phyloP scores from a whole-genome alignment of 2,888 invertebrate species.

The Cantharis nigra region DNA sequence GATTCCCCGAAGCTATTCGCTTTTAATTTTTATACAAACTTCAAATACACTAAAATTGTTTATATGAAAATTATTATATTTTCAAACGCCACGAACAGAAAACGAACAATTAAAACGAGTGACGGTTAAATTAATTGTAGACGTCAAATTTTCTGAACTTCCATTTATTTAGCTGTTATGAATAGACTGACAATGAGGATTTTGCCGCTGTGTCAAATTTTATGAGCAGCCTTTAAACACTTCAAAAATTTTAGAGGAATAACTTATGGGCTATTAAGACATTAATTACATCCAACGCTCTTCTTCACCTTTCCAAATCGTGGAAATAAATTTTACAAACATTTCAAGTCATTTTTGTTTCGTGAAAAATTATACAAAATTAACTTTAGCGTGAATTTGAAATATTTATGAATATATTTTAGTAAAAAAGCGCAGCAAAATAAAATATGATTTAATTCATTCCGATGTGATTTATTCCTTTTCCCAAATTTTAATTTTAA shows the following conservation, averaged over 20 bases:
- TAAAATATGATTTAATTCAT: neutral
- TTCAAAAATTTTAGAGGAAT: conserved; percentile 10
- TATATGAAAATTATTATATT: conserved; percentile 5
- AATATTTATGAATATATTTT: neutral
- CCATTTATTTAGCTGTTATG: conserved; percentile 23
- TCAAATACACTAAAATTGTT: neutral
- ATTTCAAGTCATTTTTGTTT: neutral
- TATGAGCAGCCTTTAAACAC: conserved; percentile 19
- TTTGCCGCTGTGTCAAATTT: conserved; percentile 23
- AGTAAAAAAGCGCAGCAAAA: neutral
- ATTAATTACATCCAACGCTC: neutral
- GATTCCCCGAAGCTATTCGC: neutral
- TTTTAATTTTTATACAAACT: neutral
- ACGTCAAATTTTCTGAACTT: conserved; percentile 21
- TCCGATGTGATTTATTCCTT: neutral
- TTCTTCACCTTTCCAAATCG: neutral
- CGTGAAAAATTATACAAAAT: neutral
- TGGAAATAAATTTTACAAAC: neutral
- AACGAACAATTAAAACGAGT: conserved; percentile 19
- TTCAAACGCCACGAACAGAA: conserved; percentile 15
- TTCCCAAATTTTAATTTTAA: neutral
- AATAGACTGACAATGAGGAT: conserved; percentile 25
- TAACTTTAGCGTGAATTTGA: neutral
- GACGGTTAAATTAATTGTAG: conserved; percentile 21
- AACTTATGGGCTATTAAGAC: conserved; percentile 13